Base-by-base conservation (phyloP, 2,113 vertebrate genomes). In the Talpa occidentalis region DNA sequence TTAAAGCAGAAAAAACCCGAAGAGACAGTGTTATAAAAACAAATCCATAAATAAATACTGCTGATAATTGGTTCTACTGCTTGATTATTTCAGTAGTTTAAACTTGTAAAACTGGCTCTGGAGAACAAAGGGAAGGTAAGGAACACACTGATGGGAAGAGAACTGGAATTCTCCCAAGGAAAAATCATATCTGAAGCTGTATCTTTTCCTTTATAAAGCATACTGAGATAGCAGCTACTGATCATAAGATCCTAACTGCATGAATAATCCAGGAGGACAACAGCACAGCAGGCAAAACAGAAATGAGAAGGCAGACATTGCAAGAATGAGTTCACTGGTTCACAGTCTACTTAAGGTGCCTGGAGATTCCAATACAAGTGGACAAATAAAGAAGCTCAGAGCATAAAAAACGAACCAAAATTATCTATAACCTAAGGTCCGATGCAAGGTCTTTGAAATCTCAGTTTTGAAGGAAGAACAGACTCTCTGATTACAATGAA, bases 21-120 rank as follows among this genome's bases (percentile, higher is more conserved):
- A 97, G 92, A 95, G 95, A 97, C 15, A 92, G 73, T 81, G 88
- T n/a, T 82, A 90, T 79, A 94, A 96, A 96, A 86, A 95, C 96
- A 97, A 95, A 96, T 92, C 95, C 97, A 96, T 96, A 97, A 97
- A 97, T 98, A 98, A 96, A 97, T 97, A 97, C 77, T 97, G 88
- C 82, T 49, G 88, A 97, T 81, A 96, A 97, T 37, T 92, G 79
- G 79, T 93, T 94, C 73, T 95, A 70, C 40, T 95, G 76, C 82
- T 95, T 90, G 90, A 95, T 94, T 78, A 95, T 94, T 95, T 96
- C 95, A 97, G 97, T 93, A 95, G 91, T 49, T 88, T 90, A 94
- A 88, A 88, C 62, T 60, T 90, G 76, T 44, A 80, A 42, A 89
- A 81, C 24, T 84, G 74, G 89, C 60, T 95, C 62, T 86, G 67